A percentile compares a stretch with the other conserved stretches of the same genome.
Evolutionary conservation across 30 jellyfish, hydroid and myxozoan species (phyloP).

Genomic region (Pseudorhiza aurosa): DNA sequence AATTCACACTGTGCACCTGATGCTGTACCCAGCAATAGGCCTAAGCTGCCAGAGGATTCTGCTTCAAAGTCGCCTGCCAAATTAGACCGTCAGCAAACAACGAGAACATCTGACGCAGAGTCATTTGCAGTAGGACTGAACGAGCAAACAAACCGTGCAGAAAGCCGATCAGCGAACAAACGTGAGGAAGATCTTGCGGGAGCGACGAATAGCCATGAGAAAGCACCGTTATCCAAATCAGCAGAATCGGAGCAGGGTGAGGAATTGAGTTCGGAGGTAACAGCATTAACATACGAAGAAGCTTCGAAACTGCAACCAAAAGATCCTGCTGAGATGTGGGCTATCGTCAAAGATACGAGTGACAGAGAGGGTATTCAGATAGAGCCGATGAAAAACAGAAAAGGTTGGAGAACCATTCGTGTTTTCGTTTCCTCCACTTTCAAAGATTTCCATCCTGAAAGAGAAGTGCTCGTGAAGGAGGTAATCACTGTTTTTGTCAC

Average conservation of each 20-base stretch:
- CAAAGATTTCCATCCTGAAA: constrained; percentile 97
- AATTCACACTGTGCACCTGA: constrained; percentile 10
- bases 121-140: constrained; percentile 4
- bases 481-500: constrained; percentile 56
- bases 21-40: background rate
- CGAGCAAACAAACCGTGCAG: background rate
- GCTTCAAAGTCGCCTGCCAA: background rate
- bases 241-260: background rate
- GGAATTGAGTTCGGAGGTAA: background rate
- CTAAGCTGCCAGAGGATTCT: background rate
- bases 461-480: constrained; percentile 99
- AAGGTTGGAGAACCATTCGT: constrained; percentile 99
- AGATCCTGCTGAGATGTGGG: constrained; percentile 98
- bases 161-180: background rate
- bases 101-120: background rate
- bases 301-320: constrained; percentile 75
- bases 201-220: background rate
- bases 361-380: constrained; percentile 67
- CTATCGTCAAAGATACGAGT: constrained; percentile 82
- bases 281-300: constrained; percentile 54
- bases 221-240: background rate
- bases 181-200: background rate
- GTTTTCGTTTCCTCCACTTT: constrained; percentile 97
- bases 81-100: background rate
- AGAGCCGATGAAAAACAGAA: constrained; percentile 92